Percentiles rank a stretch among this genome's conserved stretches.
These are phyloP conservation scores for Leucoma salicis DNA, from an alignment of 2,888 invertebrate genomes.

Conservation along the genomic window DNA sequence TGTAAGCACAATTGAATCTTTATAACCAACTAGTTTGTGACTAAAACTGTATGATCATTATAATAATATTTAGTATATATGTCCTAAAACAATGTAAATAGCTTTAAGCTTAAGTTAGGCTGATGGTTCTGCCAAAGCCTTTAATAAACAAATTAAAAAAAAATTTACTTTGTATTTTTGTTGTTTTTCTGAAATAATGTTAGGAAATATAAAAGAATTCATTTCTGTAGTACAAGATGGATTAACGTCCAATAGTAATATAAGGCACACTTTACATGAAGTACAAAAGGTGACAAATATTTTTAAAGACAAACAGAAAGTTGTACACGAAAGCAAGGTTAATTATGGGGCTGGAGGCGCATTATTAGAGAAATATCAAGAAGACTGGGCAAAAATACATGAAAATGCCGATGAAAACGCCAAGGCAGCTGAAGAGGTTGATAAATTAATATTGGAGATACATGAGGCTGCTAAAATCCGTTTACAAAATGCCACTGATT, in stretches of 20 bases:
- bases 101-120: no score
- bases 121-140: no score
- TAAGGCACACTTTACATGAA: slow-evolving; percentile 69
- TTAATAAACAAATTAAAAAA: no score
- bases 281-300: slow-evolving; percentile 71
- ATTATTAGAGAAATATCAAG: slow-evolving; percentile 86
- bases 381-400: slow-evolving; percentile 87
- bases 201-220: slow-evolving; percentile 74
- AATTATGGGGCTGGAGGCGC: slow-evolving; percentile 85
- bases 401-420: slow-evolving; percentile 86
- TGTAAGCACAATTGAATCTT: no score
- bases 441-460: slow-evolving; percentile 62
- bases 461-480: slow-evolving; percentile 54
- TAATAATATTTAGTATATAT: no score
- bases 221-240: slow-evolving; percentile 76
- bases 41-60: no score
- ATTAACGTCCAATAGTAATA: slow-evolving; percentile 61
- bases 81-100: no score
- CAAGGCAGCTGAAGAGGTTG: slow-evolving; percentile 79
- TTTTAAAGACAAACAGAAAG: slow-evolving; percentile 67
- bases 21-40: no score
- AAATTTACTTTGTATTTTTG: slow-evolving; percentile 3
- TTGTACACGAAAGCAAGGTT: slow-evolving; percentile 57
- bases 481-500: slow-evolving; percentile 59
- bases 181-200: slow-evolving; percentile 48